Percentiles rank a stretch among this genome's conserved stretches.
phyloP scores from a whole-genome alignment of 1,140 invertebrate species.

The Chironomus tepperi region DNA sequence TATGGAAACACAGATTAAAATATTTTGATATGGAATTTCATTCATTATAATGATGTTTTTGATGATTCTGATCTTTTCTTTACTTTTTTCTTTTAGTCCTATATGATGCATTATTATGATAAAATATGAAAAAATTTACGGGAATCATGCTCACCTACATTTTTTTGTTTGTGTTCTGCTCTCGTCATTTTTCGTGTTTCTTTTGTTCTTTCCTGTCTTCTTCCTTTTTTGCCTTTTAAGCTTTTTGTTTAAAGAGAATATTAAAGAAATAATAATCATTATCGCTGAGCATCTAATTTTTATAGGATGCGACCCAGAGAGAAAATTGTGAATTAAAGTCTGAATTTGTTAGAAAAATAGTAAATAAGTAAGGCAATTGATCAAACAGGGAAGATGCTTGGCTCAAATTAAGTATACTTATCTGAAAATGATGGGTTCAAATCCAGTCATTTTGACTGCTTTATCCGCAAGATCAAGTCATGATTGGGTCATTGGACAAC shows the following conservation, averaged over 20 bases:
- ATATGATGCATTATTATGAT: neutral
- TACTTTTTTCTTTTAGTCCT: no score
- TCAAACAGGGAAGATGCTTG: no score
- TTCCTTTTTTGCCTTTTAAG: neutral
- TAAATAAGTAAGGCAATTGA: no score
- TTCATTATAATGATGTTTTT: constrained; percentile 21
- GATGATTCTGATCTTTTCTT: neutral
- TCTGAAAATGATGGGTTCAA: no score
- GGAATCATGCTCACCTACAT: constrained; percentile 6
- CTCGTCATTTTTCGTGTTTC: neutral
- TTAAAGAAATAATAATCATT: constrained; percentile 5
- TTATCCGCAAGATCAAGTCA: no score
- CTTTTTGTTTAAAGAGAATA: neutral
- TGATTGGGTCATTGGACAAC: no score
- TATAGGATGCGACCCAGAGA: no score
- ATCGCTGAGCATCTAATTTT: neutral
- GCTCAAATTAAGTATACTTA: no score
- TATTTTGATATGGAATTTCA: constrained; percentile 24
- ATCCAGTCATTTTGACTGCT: no score
- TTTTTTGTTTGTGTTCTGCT: neutral
- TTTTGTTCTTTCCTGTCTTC: neutral
- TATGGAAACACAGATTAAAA: constrained; percentile 19
- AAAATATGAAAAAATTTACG: neutral
- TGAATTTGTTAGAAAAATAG: no score
- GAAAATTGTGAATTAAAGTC: no score